Base-by-base conservation (phyloP, 2,113 vertebrate species). In the Sterrhoptilus dennistouni region DNA sequence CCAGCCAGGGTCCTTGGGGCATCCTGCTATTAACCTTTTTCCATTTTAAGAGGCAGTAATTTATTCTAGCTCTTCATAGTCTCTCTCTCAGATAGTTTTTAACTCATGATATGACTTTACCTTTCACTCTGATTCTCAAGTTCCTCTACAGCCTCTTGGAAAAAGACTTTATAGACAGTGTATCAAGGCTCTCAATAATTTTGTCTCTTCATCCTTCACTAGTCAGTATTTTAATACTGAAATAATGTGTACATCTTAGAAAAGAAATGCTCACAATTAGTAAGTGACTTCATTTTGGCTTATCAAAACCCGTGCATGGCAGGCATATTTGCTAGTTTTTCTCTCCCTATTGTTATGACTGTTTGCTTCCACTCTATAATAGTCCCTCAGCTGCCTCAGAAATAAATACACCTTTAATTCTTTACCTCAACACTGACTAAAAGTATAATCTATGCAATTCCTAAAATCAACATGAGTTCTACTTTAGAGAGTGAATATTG, bases 21-120 rank as follows among this genome's bases (percentile, higher is more conserved):
- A 87, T 53, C 47, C 60, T 45, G 33, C 71, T 91, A 92, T 93
- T 91, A 96, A 95, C 66, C 81, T 97, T 92, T 91, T 83, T 64
- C 81, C 81, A 84, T 81, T 90, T 88, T 88, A 83, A 94, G 82
- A 94, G 79, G 60, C 23, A 85, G 56, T 86, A 93, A 95, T 93
- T 87, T 95, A 90, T 94, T 91, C 82, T 66, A 77, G 40, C 44
- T 90, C 66, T 94, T 84, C 4, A 6, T 44, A 71, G n/a, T 78
- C 66, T 91, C 74, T 89, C 59, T 78, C 60, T 90, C 63, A 83
- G 60, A 74, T 94, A 56, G 57, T 91, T 94, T 95, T 95, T 94
- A 95, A 96, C 76, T 95, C 75, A 74, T 84, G 9, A 82, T 79
- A 54, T 29, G 89, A 94, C 31, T 80, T 78, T 64, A 92, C 71